A percentile compares a stretch with the other conserved stretches of the same genome.
Evolutionary conservation across 2,888 invertebrate species (phyloP).

Genomic region (Marasmarcha lunaedactyla): DNA sequence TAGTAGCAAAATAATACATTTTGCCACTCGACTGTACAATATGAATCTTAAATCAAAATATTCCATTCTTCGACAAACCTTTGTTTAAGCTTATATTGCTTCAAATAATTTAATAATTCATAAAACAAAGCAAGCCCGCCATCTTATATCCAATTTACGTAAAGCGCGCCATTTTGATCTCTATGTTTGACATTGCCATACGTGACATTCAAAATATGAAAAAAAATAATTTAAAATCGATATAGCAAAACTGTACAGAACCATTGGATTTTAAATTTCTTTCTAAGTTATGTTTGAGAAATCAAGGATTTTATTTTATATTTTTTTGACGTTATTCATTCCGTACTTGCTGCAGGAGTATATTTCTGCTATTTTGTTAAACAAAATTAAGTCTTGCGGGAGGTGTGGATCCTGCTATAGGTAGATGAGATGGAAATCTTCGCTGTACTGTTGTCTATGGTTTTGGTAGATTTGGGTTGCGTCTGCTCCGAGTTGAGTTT

Average conservation of each 20-base stretch:
- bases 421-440: conserved; percentile 26
- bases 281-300: conserved; percentile 47
- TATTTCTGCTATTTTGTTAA: conserved; percentile 47
- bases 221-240: conserved; percentile 2
- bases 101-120: not conserved
- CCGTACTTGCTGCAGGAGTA: conserved; percentile 57
- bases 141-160: not conserved
- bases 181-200: conserved; percentile 7
- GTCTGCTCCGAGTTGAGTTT: conserved; percentile 45
- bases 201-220: conserved; percentile 2
- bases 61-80: not conserved
- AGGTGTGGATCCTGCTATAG: conserved; percentile 29
- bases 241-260: conserved; percentile 10
- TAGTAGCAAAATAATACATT: too few species aligned
- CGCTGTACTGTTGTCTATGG: conserved; percentile 28
- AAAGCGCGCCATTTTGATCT: not conserved
- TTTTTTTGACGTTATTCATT: conserved; percentile 43
- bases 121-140: not conserved
- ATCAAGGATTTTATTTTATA: conserved; percentile 47
- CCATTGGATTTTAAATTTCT: too few species aligned
- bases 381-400: conserved; percentile 36
- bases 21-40: not conserved
- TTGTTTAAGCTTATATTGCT: not conserved
- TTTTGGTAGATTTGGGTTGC: conserved; percentile 35
- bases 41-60: not conserved